A percentile compares a stretch with the other conserved stretches of the same genome.
phyloP scores from a whole-genome alignment of 2,797 vertebrate genomes.

The Poecilia wingei region DNA sequence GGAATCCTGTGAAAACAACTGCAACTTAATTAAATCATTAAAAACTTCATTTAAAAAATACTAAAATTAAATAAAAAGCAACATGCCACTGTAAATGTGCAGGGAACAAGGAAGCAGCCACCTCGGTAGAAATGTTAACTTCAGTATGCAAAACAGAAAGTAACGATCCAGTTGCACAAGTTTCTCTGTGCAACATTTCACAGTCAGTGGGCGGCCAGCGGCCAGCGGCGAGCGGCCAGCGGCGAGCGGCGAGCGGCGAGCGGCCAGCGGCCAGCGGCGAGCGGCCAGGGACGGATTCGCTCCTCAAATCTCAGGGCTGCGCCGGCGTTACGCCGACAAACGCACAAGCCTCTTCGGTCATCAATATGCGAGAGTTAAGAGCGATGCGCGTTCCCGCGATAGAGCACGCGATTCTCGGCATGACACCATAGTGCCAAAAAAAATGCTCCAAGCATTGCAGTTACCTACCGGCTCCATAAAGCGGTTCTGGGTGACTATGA shows the following conservation, averaged over 20 bases:
- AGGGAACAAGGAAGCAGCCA: neutral
- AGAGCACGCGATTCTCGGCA: too few relatives aligned
- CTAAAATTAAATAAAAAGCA: neutral
- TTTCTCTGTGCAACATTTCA: neutral
- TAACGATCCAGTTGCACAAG: neutral
- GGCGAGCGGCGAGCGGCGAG: too few relatives aligned
- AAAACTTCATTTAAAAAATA: neutral
- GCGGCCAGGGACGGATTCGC: neutral
- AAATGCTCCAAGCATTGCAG: neutral
- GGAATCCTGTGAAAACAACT: conserved; percentile 19
- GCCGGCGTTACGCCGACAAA: too few relatives aligned
- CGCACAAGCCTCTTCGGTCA: too few relatives aligned
- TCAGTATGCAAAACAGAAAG: neutral
- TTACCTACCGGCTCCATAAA: neutral
- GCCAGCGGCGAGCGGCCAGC: too few relatives aligned
- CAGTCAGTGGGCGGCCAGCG: neutral
- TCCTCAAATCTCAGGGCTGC: neutral
- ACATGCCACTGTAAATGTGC: neutral
- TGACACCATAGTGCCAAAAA: neutral
- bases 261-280: too few relatives aligned
- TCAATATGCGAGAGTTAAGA: too few relatives aligned
- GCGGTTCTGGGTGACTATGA: neutral
- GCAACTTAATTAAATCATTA: neutral
- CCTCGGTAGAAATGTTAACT: neutral
- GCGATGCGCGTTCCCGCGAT: too few relatives aligned